Base-by-base conservation (phyloP, 2,797 vertebrate species). In the Microhierax caerulescens region DNA sequence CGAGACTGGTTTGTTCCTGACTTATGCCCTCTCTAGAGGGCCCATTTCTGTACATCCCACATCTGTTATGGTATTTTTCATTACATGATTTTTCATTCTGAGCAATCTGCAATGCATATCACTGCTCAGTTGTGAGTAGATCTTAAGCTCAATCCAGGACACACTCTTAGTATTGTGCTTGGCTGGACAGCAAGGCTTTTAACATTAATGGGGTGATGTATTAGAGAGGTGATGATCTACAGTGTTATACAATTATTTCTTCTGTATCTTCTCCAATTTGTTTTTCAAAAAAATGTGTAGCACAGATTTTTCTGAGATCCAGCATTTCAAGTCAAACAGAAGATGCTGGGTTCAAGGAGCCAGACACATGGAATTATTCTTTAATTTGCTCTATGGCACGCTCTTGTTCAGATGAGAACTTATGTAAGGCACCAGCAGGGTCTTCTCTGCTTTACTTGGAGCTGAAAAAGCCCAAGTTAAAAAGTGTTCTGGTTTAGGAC, bases 381-480 rank as follows among this genome's bases (percentile, higher is more conserved):
- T 61, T 77, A 27, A 65, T 77, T 91, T 14, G 22, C 21, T 78
- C 69, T 25, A 14, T 60, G 22, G 23, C 1, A 0, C 8, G 4
- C 11, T 59, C 28, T 57, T 84, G 21, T 43, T 92, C 48, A 67
- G 15, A 48, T 73, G 22, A 67, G 32, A 87, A 57, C 17, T 90
- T 69, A 34, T 0, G 1, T 28, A 69, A 73, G 15, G 30, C 16
- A 25, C 18, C 5, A 1, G 9, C 32, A 56, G 17, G 10, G 30
- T 67, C 60, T 88, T 84, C 60, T 72, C 68, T 88, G 39, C 68
- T 95, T 80, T 74, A 39, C 28, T 80, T 79, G 32, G 32, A 83
- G 34, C 48, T 77, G 43, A 39, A 84, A 85, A 92, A 74, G 10
- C 37, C 5, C 4, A 20, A 50, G 51, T 75, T 75, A 50, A 65